phyloP scores from a whole-genome alignment of 2,113 vertebrate genomes.

The Scatophagus argus region DNA sequence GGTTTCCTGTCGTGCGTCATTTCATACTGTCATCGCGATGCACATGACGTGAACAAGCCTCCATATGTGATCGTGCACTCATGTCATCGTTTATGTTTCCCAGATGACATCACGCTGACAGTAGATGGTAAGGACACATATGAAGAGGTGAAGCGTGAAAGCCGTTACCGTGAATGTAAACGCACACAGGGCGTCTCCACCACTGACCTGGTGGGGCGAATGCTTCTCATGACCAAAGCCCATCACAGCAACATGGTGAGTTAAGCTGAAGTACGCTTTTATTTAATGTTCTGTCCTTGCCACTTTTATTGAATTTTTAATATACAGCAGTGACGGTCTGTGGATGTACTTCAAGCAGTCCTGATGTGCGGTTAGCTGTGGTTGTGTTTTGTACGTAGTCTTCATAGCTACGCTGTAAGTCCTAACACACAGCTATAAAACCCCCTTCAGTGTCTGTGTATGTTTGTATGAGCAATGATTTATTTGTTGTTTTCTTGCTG shows the following conservation, averaged over 20 bases:
- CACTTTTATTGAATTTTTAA: neutral
- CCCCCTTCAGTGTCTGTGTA: neutral
- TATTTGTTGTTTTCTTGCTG: neutral
- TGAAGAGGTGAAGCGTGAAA: conserved; percentile 92
- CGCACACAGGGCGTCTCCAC: conserved; percentile 98
- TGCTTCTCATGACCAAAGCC: conserved; percentile 97
- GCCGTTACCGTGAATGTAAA: conserved; percentile 93
- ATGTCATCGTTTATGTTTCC: conserved; percentile 4
- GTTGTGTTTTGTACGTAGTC: neutral
- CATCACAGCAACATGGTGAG: conserved; percentile 97
- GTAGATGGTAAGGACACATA: conserved; percentile 96
- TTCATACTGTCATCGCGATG: neutral
- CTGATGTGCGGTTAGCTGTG: neutral
- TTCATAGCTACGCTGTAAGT: neutral
- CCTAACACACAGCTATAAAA: neutral
- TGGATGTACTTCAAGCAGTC: neutral
- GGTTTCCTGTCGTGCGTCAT: neutral
- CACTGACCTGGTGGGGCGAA: conserved; percentile 96
- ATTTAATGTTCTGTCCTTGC: neutral
- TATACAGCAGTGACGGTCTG: neutral
- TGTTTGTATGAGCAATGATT: neutral
- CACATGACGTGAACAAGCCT: neutral
- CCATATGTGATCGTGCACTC: neutral
- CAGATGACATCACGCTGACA: conserved; percentile 97
- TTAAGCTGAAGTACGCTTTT: neutral